These are phyloP conservation scores for Tenthredo distinguenda DNA, from an alignment of 2,888 invertebrate genomes.

Conservation along the genomic window DNA sequence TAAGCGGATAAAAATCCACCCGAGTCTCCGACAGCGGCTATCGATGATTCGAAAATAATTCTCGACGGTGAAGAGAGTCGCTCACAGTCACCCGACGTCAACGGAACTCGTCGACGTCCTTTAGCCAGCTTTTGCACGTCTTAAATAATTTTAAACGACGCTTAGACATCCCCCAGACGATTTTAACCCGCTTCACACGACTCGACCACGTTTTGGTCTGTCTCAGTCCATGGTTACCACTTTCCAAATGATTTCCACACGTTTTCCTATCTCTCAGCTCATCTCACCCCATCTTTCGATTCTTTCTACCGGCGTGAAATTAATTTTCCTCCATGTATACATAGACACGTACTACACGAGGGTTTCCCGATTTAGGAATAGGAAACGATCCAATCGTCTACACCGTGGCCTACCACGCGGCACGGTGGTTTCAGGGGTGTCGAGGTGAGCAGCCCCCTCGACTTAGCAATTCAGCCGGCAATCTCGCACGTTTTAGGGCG, in stretches of 20 bases:
- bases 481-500: slow-evolving; percentile 67
- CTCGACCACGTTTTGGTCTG: neutral
- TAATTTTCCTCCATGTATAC: neutral
- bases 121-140: neutral
- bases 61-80: neutral
- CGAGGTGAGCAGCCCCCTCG: slow-evolving; percentile 29
- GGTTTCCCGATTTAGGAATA: neutral
- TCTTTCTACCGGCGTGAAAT: neutral
- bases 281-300: neutral
- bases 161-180: neutral
- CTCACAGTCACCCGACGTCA: neutral
- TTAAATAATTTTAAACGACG: neutral
- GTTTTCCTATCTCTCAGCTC: neutral
- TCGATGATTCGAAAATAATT: neutral
- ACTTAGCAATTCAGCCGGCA: slow-evolving; percentile 65
- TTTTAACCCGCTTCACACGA: neutral
- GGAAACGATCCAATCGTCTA: neutral
- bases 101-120: neutral
- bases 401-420: neutral
- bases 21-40: neutral
- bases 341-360: neutral
- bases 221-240: neutral
- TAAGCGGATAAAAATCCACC: neutral
- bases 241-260: neutral
- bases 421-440: neutral